Base-by-base conservation (phyloP, 2,797 vertebrate species). In the Dipus sagitta region DNA sequence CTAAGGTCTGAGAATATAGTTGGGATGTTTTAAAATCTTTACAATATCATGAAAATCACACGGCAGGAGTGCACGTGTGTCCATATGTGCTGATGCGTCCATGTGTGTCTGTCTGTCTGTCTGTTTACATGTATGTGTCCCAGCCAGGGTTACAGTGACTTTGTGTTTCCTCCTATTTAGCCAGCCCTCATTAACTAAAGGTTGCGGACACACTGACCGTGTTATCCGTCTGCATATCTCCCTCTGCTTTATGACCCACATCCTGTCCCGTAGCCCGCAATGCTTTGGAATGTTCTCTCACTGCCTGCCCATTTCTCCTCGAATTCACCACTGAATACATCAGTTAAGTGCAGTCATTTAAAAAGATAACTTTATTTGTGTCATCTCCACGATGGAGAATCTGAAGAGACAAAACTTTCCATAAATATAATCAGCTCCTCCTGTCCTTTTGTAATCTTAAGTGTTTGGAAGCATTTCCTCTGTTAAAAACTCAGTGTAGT, bases 121-220 rank as follows among this genome's bases (percentile, higher is more conserved):
- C 24, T 3, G 17, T 30, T 14, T 42, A 30, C 3, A 7, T 20
- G 2, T 54, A 71, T 54, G 7, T 65, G 24, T 18, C 20, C 81
- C 28, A 26, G 65, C 60, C 32, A 74, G 77, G 95, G 90, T 95
- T 93, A 52, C 76, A 68, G 58, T 82, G 88, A 95, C 90, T 95
- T 94, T 62, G 75, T 20, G 7, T 94, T 96, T 94, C 62, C 65
- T 93, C 28, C 23, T 71, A 30, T 84, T 93, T 90, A 93, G 79
- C 52, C 68, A 42, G 90, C 80, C 72, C 90, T 93, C 80, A 65
- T 91, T 75, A 92, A 85, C 86, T 68, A n/a, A 85, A 94, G 91
- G 91, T 93, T 92, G 92, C 78, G 95, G 88, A 94, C 95, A 96
- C 86, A 68, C 81, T 93, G 94, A 94, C 96, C 94, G 85, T 34